Base-by-base conservation (phyloP, 2,888 invertebrate genomes). In the Napeogenes sylphis region DNA sequence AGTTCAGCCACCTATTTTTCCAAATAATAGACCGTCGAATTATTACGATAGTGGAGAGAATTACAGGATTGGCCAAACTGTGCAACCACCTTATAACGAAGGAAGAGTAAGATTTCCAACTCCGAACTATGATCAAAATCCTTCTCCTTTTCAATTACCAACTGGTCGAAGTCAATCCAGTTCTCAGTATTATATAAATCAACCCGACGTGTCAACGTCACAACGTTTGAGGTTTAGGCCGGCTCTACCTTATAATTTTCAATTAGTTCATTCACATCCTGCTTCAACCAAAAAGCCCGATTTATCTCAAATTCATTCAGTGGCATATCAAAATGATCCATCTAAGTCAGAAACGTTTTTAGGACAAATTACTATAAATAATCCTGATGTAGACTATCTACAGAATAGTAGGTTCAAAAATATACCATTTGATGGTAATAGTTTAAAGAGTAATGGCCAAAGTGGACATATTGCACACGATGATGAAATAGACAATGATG, bases 341-440 rank as follows among this genome's bases (percentile, higher is more conserved):
- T 92, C 92, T 3, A 92, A 92, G 75, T 92, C 92, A 33, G 93
- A 93, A 85, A 92, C 92, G 51, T 93, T 93, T 78, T 80, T 93
- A 63, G 93, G 93, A 8, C 92, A 93, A 84, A 92, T 93, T 55
- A 93, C 93, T 21, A 83, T 93, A 63, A 92, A 93, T 73, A 92
- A 92, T 78, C 92, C 92, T 14, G 92, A 91, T 73, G 87, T 91
- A 64, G 87, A 90, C 68, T 87, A 86, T 69, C 77, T 87, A 66
- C 85, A 89, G 76, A 87, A 87, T 64, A 87, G 72, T 68, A 81
- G 89, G 70, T 90, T 87, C 72, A 89, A 89, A 73, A 89, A 84
- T 70, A 80, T 87, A 70, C 89, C 87, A 53, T 90, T 90, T 70
- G 90, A 91, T 74, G 82, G 84, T n/a, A 91, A 91, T 64, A 90